Percentiles rank a stretch among this genome's conserved stretches.
phyloP scores from a whole-genome alignment of 2,888 invertebrate species.

The Silvanus unidentatus region DNA sequence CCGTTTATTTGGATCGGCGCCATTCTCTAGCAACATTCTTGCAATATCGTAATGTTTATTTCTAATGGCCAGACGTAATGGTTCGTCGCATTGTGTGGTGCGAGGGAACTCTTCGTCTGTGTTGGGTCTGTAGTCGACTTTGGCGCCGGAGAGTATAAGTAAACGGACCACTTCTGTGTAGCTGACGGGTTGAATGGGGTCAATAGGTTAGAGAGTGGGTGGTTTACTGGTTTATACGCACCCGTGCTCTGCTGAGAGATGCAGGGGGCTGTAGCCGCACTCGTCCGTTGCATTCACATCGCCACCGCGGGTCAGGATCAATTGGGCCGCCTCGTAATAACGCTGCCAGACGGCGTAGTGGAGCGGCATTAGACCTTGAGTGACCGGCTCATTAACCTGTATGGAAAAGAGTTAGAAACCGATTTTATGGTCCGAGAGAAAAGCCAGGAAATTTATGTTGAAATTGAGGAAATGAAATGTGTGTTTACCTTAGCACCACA shows the following conservation, averaged over 20 bases:
- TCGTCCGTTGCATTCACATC: conserved; percentile 80
- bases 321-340: conserved; percentile 70
- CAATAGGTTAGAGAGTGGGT: no score
- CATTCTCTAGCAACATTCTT: conserved; percentile 68
- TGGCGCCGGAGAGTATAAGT: conserved; percentile 70
- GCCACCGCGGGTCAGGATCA: conserved; percentile 75
- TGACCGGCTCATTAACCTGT: conserved; percentile 69
- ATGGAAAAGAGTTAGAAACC: not conserved
- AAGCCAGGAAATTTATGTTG: not conserved
- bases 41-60: conserved; percentile 75
- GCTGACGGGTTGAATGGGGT: not conserved
- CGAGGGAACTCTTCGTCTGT: conserved; percentile 66
- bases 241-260: conserved; percentile 86
- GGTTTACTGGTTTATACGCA: conserved; percentile 47
- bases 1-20: conserved; percentile 84
- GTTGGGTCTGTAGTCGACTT: conserved; percentile 72
- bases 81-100: conserved; percentile 76
- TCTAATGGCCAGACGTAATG: conserved; percentile 80
- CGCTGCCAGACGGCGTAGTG: conserved; percentile 92
- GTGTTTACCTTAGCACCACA: conserved; percentile 71
- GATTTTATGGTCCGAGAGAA: no score
- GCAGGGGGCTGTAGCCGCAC: conserved; percentile 86
- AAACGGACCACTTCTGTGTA: conserved; percentile 64
- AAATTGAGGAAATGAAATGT: no score
- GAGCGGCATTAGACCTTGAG: conserved; percentile 79